Percentiles rank a stretch among this genome's conserved stretches.
Evolutionary conservation across 2,113 vertebrate species (phyloP).

Genomic region (Rhadina sibilatrix): DNA sequence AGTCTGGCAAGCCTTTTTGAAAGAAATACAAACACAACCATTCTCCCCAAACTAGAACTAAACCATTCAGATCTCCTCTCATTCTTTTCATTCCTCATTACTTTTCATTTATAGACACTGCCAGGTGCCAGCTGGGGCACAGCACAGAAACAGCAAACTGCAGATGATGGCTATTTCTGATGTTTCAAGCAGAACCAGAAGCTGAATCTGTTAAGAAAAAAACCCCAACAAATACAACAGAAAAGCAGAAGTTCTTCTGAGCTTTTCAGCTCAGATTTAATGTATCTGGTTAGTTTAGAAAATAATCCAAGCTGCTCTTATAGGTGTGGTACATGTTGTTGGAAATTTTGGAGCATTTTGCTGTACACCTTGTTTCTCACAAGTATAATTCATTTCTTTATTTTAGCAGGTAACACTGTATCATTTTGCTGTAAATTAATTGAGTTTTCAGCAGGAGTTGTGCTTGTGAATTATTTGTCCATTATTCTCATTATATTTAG

Average conservation of each 20-base stretch:
- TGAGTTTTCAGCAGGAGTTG: not conserved
- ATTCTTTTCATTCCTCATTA: not conserved
- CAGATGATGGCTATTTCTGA: slow-evolving; percentile 3
- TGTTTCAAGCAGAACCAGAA: not conserved
- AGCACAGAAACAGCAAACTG: not conserved
- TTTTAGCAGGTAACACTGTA: not conserved
- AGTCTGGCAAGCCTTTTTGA: not conserved
- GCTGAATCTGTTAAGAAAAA: not conserved
- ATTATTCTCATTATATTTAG: not conserved
- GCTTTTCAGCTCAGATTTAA: not conserved
- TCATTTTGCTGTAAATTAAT: not conserved
- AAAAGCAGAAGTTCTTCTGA: not conserved
- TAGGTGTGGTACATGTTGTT: not conserved
- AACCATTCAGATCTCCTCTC: not conserved
- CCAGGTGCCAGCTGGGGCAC: slow-evolving; percentile 25
- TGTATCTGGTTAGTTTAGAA: not conserved
- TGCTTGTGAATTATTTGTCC: not conserved
- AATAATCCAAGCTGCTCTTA: not conserved
- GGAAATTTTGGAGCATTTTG: not conserved
- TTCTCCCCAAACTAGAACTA: not conserved
- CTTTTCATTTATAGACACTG: slow-evolving; percentile 2
- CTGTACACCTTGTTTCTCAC: not conserved
- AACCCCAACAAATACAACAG: not conserved
- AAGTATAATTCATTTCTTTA: not conserved
- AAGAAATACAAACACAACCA: not conserved